Evolutionary conservation across 2,113 vertebrate species (phyloP), one percentile per base, ranked within the genome.

Genomic region (Leptobrachium leishanense): DNA sequence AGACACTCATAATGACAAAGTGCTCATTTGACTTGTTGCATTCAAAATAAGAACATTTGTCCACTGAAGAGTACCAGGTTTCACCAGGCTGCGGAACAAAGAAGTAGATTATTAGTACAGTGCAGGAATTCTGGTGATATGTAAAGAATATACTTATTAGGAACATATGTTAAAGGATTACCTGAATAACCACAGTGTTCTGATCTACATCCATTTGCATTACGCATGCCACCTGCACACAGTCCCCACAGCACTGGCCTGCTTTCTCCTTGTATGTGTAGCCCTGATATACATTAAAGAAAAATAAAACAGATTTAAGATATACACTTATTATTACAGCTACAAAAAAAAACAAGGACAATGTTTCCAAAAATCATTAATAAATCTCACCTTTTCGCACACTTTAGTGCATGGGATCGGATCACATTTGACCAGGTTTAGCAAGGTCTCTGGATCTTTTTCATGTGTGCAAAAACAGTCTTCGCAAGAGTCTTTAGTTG

Each of bases 331-430:
- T 59, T 50, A 11, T 50, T 50, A 64, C 6, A 65, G 10, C n/a
- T 43, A 3, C 10, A 50, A 8, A 50, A 50, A 50, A 50, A 11
- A 11, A 11, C 13, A 12, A 15, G 9, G 1, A 59, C 4, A 11
- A 59, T 1, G 9, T 12, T 12, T 3, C 1, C 13, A 12, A 15
- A 57, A 57, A 57, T 13, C 6, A 59, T 59, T 12, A 59, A 15
- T 59, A 10, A 11, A 12, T 76, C 92, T 92, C 73, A 94, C 93
- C 76, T 0, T 0, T 0, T 87, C 85, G 68, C 93, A 94, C 7
- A 44, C 0, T 0, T 73, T 85, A 59, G 86, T 40, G 62, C 93
- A 94, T 44, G 6, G 2, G 41, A 88, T 12, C 0, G 83, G 76
- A 64, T 88, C 1, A 1, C 93, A 94, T 0, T 0, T 71, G 50